Evolutionary conservation across 2,888 invertebrate genomes (phyloP).

Genomic region (Eilema depressum): DNA sequence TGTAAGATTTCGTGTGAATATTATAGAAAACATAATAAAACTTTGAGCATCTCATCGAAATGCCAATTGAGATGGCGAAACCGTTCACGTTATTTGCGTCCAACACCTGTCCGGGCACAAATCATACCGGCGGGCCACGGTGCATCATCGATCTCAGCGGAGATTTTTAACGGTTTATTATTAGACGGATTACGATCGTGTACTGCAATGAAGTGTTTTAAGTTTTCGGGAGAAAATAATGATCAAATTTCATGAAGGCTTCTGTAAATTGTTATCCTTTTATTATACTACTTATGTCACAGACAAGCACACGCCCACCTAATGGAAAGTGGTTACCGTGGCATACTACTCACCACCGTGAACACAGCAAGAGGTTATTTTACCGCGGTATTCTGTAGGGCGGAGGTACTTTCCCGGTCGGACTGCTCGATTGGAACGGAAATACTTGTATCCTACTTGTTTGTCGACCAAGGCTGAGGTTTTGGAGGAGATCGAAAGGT

Average conservation of each 20-base stretch:
- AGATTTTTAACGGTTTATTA: constrained; percentile 50
- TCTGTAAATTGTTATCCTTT: too few relatives aligned
- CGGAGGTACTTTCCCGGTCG: too few relatives aligned
- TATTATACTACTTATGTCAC: too few relatives aligned
- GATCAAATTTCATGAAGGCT: not conserved
- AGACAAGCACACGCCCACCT: too few relatives aligned
- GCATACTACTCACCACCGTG: too few relatives aligned
- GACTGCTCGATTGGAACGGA: too few relatives aligned
- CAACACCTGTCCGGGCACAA: constrained; percentile 77
- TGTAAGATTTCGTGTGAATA: not conserved
- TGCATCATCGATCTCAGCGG: constrained; percentile 67
- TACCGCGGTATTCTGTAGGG: too few relatives aligned
- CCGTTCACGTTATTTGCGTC: constrained; percentile 80
- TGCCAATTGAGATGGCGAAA: constrained; percentile 83
- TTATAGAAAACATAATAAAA: constrained; percentile 41
- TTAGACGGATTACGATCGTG: constrained; percentile 13
- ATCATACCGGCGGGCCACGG: constrained; percentile 67
- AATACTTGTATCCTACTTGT: too few relatives aligned
- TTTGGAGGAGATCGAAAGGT: too few relatives aligned
- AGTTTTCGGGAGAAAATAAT: constrained; percentile 6
- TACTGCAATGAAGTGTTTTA: constrained; percentile 1
- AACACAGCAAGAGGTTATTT: too few relatives aligned
- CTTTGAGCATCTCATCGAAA: constrained; percentile 72
- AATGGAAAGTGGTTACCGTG: too few relatives aligned
- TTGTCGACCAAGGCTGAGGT: too few relatives aligned